Conservation (phyloP, 2,113 vertebrate species). For the Columbina picui region DNA sequence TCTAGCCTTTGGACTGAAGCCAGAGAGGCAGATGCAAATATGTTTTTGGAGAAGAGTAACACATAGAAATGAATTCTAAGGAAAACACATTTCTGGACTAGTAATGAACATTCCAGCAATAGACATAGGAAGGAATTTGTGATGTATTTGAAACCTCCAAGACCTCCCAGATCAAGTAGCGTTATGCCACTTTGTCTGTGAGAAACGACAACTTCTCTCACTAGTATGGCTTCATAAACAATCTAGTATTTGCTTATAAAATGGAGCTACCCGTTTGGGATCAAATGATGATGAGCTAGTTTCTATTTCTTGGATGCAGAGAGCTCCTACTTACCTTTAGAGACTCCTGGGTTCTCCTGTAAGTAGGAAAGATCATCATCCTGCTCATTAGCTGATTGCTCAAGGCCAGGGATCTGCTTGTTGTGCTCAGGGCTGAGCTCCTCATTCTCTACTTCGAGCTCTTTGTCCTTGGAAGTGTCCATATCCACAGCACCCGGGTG, state of each 20-base stretch:
- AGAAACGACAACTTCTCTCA: background rate
- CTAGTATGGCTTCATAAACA: background rate
- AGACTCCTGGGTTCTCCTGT: conserved; percentile 37
- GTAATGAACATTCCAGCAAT: background rate
- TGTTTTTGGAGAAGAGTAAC: background rate
- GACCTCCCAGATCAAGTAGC: background rate
- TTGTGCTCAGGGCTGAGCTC: background rate
- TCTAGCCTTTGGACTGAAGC: background rate
- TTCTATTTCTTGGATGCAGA: background rate
- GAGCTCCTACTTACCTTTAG: conserved; percentile 57
- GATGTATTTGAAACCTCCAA: background rate
- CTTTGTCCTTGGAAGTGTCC: background rate
- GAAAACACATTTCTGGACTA: background rate
- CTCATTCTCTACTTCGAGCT: background rate
- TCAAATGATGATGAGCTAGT: background rate
- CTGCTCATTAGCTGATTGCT: conserved; percentile 9
- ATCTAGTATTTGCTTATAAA: background rate
- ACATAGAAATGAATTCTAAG: background rate
- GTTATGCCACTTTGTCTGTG: background rate
- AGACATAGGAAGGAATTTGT: background rate
- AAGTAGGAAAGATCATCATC: background rate
- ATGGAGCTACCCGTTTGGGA: background rate
- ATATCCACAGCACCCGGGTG: background rate
- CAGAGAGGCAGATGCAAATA: background rate
- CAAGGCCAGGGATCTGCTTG: background rate